Evolutionary conservation across 2,113 vertebrate species (phyloP), one percentile per base, ranked within the genome.

Genomic region (Nansenia antarctica): DNA sequence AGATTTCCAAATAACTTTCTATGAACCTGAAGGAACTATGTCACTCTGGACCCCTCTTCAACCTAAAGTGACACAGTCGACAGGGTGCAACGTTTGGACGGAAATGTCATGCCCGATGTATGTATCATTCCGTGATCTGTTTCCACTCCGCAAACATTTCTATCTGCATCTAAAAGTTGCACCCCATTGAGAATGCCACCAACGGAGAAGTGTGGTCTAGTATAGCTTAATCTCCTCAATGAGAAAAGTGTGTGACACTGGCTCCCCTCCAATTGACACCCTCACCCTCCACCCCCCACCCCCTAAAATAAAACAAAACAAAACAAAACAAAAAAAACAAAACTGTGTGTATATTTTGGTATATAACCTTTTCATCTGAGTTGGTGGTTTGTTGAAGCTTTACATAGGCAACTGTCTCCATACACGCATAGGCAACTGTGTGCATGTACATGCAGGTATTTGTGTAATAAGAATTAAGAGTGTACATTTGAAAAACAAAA

Each of bases 341-440:
- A 73, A 76, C 76, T 73, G 81, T 78, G 77, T 88, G 82, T 78
- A 70, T 85, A 84, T 86, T 90, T 87, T 89, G 88, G 84, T 90
- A 74, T 83, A 45, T 82, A 86, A 76, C 62, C 77, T 80, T 65
- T 64, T 55, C 39, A 70, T 54, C 49, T 65, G 69, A 70, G 74
- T 81, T 74, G 80, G 78, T 83, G 84, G 78, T 73, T 60, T 69
- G 57, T 34, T 79, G 83, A 82, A 79, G 80, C 72, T 84, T 86
- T 18, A 27, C 30, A 31, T 31, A 58, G 27, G 27, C 27, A 31
- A 18, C 26, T 55, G 53, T 55, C 12, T 27, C 14, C 14, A 9
- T 55, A 55, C 53, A 55, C 26, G 15, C 71, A 69, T 59, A 80
- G 84, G 75, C 85, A 76, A 76, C 70, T 82, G 75, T 83, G 80